Evolutionary conservation across 2,113 vertebrate species (phyloP).

Genomic region (Corythornis madagascariensis): DNA sequence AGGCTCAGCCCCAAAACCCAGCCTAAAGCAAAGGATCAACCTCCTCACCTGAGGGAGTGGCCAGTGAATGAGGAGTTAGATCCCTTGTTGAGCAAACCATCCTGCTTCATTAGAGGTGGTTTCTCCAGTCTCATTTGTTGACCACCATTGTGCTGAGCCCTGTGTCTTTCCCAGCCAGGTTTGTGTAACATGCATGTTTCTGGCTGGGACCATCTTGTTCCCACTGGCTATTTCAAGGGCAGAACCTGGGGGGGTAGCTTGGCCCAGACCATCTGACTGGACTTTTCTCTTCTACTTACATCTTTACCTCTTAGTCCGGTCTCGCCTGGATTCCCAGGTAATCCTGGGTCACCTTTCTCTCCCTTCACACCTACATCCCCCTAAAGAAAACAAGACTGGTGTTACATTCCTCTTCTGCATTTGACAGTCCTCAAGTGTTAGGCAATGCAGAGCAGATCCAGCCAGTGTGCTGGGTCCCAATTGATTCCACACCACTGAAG

Average conservation of each 20-base stretch:
- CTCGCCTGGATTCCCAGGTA: conserved; percentile 77
- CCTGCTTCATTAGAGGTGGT: not conserved
- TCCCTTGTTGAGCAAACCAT: not conserved
- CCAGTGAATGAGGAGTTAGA: not conserved
- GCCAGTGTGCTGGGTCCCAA: not conserved
- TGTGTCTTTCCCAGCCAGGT: not conserved
- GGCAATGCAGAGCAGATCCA: fast-evolving
- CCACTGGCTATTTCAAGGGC: not conserved
- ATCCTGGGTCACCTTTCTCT: conserved; percentile 77
- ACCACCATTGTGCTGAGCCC: not conserved
- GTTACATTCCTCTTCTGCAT: not conserved
- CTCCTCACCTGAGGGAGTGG: not conserved
- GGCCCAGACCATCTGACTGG: not conserved
- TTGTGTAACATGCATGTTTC: not conserved
- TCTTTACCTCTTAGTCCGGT: conserved; percentile 92
- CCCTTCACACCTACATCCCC: conserved; percentile 82
- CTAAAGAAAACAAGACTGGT: conserved; percentile 52
- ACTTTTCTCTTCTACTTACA: conserved; percentile 83
- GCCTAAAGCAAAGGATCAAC: not conserved
- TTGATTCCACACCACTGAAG: not conserved
- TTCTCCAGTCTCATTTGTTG: not conserved
- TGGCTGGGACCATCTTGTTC: not conserved
- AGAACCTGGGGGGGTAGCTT: not conserved
- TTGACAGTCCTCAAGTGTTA: not conserved
- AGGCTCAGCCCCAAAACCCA: not conserved